Conservation (phyloP, 30 jellyfish, hydroid and myxozoan genomes). For the Rhopilema esculentum region DNA sequence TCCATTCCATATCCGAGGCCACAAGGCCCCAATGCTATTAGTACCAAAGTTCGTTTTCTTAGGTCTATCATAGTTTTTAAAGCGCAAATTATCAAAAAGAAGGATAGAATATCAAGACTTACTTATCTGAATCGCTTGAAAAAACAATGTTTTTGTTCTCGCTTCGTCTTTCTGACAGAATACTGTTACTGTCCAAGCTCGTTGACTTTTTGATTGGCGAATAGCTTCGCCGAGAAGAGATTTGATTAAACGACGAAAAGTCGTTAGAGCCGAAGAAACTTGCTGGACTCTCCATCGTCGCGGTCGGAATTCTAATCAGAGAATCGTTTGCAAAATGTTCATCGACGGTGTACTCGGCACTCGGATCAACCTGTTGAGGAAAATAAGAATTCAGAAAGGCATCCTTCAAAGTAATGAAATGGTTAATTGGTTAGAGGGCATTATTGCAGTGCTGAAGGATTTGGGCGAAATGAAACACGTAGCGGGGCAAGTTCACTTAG, state of each 20-base stretch:
- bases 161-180: neutral
- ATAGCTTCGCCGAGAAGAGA: neutral
- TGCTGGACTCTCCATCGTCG: constrained; percentile 36
- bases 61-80: too few relatives aligned
- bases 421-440: too few relatives aligned
- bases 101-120: neutral
- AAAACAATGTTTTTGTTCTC: neutral
- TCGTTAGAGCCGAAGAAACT: constrained; percentile 9
- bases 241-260: neutral
- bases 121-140: constrained; percentile 51
- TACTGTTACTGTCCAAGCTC: constrained; percentile 31
- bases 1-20: too few relatives aligned
- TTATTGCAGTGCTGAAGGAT: too few relatives aligned
- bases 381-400: neutral
- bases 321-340: constrained; percentile 6
- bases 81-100: too few relatives aligned
- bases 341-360: neutral
- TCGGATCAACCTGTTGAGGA: constrained; percentile 11
- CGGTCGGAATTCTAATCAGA: constrained; percentile 57
- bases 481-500: too few relatives aligned
- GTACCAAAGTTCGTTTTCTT: too few relatives aligned
- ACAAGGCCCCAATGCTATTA: too few relatives aligned
- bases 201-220: constrained; percentile 34
- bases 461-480: too few relatives aligned
- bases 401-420: neutral